Evolutionary conservation across 2,888 invertebrate species (phyloP).

Genomic region (Limnephilus auricula): DNA sequence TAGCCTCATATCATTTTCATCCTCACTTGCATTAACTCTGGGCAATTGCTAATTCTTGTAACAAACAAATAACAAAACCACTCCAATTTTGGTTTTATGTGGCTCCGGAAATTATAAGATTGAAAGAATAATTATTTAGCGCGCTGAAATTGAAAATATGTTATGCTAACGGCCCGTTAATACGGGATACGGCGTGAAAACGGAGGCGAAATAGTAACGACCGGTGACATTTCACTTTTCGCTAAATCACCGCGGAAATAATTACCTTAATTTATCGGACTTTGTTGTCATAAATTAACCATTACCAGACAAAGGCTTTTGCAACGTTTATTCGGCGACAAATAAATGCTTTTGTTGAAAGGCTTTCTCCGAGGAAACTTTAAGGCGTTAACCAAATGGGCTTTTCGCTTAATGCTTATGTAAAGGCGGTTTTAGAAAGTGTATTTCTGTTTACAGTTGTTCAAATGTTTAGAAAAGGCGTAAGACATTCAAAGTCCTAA

Average conservation of each 20-base stretch:
- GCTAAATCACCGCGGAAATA: neutral
- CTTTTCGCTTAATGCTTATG: neutral
- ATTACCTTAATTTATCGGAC: neutral
- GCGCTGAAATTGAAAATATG: neutral
- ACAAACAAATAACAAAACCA: neutral
- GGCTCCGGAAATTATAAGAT: slow-evolving; percentile 25
- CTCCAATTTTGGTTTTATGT: neutral
- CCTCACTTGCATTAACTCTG: too few relatives aligned
- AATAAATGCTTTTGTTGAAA: neutral
- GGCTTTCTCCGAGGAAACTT: neutral
- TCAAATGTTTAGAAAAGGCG: neutral
- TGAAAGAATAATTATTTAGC: neutral
- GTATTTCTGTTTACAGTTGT: neutral
- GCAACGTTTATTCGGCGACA: neutral
- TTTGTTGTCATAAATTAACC: neutral
- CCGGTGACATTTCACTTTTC: neutral
- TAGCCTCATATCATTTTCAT: too few relatives aligned
- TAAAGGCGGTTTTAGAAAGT: neutral
- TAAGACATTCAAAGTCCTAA: neutral
- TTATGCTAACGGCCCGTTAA: slow-evolving; percentile 8
- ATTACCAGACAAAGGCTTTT: neutral
- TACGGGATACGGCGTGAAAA: neutral
- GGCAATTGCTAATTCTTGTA: too few relatives aligned
- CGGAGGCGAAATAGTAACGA: neutral
- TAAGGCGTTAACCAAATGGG: neutral